Evolutionary conservation across 2,797 vertebrate genomes (phyloP), one percentile per base, ranked within the genome.

Genomic region (Psittacula echo): DNA sequence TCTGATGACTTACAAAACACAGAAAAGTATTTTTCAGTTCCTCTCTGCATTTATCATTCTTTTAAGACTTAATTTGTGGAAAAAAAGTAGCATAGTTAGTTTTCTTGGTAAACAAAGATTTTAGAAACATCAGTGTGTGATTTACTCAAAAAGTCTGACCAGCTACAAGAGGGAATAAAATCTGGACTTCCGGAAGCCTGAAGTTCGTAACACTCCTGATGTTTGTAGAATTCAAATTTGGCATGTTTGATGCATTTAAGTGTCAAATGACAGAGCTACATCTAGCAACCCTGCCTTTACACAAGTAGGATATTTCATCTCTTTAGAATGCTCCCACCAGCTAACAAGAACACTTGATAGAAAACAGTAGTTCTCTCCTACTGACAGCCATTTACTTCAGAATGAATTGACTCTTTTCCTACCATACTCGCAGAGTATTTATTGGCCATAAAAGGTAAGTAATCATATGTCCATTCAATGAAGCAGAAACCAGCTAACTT

Each of bases 221-320:
- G 87, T 79, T 39, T 47, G 8, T 11, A 58, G 15, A 68, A 70
- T 67, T 74, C 11, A 65, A 18, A 26, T 81, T 75, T 60, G 71
- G 3, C 5, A 30, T 73, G 11, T 67, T 86, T 41, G 5, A 65
- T 84, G 21, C 83, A 7, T 72, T 88, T 71, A 17, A 4, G 44
- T 70, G 2, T 21, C 20, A 39, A 66, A 62, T 32, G 24, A 47
- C 0, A 16, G 12, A 50, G 13, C 0, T 58, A 15, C 15, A 67
- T 34, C 10, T 26, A 73, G 19, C 17, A 86, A 64, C 65, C 5
- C 9, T 75, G 8, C 17, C 26, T 78, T 82, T 29, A 41, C 5
- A 45, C 5, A 58, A 37, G 56, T 22, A 61, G 24, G 22, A 11
- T 54, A 48, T 56, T 61, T 78, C 18, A 21, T 48, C 15, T 10